phyloP scores from a whole-genome alignment of 2,888 invertebrate genomes.

The Ophion ellenae region DNA sequence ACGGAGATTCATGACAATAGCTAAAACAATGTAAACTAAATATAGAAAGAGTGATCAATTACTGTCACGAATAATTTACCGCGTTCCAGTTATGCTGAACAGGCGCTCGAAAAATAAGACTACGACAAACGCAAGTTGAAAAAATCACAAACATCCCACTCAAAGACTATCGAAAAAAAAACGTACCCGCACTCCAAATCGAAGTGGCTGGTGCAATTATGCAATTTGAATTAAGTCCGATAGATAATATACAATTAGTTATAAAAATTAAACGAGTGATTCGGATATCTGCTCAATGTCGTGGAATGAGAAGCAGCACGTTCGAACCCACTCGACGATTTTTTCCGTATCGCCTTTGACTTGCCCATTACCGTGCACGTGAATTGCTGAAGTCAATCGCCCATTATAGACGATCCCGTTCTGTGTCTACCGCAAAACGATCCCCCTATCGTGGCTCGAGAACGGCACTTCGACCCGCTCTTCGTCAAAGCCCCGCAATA shows the following conservation, averaged over 20 bases:
- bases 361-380: background rate
- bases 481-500: slow-evolving; percentile 75
- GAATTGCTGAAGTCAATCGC: slow-evolving; percentile 63
- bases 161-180: no score
- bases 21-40: no score
- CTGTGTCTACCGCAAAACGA: slow-evolving; percentile 73
- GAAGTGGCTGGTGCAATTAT: background rate
- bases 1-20: no score
- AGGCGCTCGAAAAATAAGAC: background rate
- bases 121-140: background rate
- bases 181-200: background rate
- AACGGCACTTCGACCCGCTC: slow-evolving; percentile 75
- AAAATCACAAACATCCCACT: slow-evolving; percentile 1
- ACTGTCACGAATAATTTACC: no score
- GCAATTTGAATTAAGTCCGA: background rate
- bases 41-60: no score
- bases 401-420: slow-evolving; percentile 70
- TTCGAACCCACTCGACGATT: background rate
- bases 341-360: background rate
- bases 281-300: background rate
- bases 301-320: background rate
- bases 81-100: background rate
- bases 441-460: slow-evolving; percentile 66
- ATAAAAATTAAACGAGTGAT: slow-evolving; percentile 29
- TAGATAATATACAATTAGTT: slow-evolving; percentile 3